These are phyloP conservation scores for Pemphigus obesinymphae DNA, from an alignment of 1,140 invertebrate species.

Conservation along the genomic window DNA sequence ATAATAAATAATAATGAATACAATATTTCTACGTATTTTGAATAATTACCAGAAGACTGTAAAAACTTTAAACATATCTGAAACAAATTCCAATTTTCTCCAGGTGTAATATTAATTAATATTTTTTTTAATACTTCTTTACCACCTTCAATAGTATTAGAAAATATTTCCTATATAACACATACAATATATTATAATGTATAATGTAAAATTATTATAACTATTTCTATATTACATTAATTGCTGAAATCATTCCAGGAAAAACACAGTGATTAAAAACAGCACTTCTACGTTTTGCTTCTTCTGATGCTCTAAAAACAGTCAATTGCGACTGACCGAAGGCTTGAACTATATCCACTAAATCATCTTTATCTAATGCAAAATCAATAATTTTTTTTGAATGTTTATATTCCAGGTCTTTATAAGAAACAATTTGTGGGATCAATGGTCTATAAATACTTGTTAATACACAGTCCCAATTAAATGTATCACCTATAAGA, in stretches of 20 bases:
- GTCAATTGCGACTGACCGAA: constrained; percentile 25
- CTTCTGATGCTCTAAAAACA: constrained; percentile 20
- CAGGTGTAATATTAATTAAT: constrained; percentile 49
- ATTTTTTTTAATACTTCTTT: constrained; percentile 35
- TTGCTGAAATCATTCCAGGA: constrained; percentile 9
- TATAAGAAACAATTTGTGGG: constrained; percentile 26
- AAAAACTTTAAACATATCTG: constrained; percentile 65
- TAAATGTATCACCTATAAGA: constrained; percentile 11
- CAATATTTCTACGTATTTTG: background rate
- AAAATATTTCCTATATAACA: constrained; percentile 27
- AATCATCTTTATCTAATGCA: constrained; percentile 1
- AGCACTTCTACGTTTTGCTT: constrained; percentile 28
- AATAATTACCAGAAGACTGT: constrained; percentile 60
- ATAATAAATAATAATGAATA: background rate
- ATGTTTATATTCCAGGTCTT: constrained; percentile 30
- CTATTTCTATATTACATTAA: constrained; percentile 16
- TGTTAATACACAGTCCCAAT: constrained; percentile 15
- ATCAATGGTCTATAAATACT: constrained; percentile 33
- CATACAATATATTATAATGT: background rate
- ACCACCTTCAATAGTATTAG: constrained; percentile 10
- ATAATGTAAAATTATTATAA: too few relatives aligned
- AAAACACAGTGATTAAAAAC: constrained; percentile 29
- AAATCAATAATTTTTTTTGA: background rate
- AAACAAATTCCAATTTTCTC: constrained; percentile 66
- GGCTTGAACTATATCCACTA: constrained; percentile 30